These are phyloP conservation scores for Telenomus remus DNA, from an alignment of 1,140 invertebrate species.

Conservation along the genomic window DNA sequence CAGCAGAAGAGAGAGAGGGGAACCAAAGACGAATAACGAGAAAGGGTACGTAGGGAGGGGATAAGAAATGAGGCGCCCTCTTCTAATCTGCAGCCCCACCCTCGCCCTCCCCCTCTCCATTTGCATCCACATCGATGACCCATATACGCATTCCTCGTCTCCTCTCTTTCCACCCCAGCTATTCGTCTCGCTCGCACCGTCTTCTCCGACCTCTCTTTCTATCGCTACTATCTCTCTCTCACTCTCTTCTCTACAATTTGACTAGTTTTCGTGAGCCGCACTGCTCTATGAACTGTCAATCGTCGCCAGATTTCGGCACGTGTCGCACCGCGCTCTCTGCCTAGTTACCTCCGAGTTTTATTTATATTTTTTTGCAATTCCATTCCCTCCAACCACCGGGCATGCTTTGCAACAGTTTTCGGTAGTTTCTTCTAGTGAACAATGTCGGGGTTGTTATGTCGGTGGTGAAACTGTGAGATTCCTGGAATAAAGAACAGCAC, in stretches of 20 bases:
- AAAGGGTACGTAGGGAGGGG: constrained; percentile 9
- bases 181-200: constrained; percentile 22
- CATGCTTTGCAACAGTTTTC: too few species aligned
- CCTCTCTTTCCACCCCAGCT: constrained; percentile 18
- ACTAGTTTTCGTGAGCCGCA: constrained; percentile 40
- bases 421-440: too few species aligned
- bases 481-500: too few species aligned
- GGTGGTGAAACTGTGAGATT: too few species aligned
- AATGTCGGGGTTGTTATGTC: too few species aligned
- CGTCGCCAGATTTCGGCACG: constrained; percentile 51
- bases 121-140: constrained; percentile 71
- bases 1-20: background rate
- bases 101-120: constrained; percentile 56
- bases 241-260: constrained; percentile 41
- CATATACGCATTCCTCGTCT: constrained; percentile 64
- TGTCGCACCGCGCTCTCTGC: constrained; percentile 35
- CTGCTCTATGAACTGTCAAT: constrained; percentile 45
- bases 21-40: background rate
- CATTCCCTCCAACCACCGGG: too few species aligned
- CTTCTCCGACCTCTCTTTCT: background rate
- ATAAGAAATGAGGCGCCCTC: constrained; percentile 23
- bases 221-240: constrained; percentile 6
- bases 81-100: constrained; percentile 36
- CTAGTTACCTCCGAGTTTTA: background rate
- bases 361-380: constrained; percentile 9